Percentiles rank a stretch among this genome's conserved stretches.
Conservation (phyloP, 2,888 invertebrate species). For the Metellina segmentata region DNA sequence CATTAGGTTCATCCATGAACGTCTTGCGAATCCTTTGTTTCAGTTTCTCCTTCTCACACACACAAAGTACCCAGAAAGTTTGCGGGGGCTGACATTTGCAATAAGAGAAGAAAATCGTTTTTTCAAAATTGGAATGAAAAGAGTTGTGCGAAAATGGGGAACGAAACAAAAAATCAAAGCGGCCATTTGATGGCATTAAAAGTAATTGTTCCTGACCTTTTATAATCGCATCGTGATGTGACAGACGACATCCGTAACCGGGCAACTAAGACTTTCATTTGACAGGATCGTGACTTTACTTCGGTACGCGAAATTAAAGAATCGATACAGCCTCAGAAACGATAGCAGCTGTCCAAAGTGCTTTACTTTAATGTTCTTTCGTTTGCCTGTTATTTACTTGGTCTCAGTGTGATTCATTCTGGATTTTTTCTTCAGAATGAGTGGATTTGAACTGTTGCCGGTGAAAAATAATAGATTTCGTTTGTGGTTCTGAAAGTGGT, state of each 20-base stretch:
- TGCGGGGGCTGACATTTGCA: not conserved
- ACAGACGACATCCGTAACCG: constrained; percentile 11
- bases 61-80: no score
- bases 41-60: not conserved
- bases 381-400: no score
- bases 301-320: constrained; percentile 21
- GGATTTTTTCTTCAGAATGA: not conserved
- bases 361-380: no score
- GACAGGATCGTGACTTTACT: constrained; percentile 42
- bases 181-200: constrained; percentile 20
- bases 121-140: not conserved
- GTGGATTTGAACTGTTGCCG: not conserved
- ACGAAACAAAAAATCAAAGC: not conserved
- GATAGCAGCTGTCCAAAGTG: not conserved
- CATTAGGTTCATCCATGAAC: not conserved
- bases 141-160: no score
- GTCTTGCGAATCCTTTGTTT: not conserved
- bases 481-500: no score
- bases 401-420: no score
- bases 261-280: not conserved
- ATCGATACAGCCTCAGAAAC: constrained; percentile 31
- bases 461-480: no score
- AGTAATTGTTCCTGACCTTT: constrained; percentile 30
- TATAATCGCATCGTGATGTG: not conserved
- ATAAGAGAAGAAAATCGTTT: not conserved